Percentiles rank a stretch among this genome's conserved stretches.
phyloP scores from a whole-genome alignment of 2,113 vertebrate genomes.

The Fregata magnificens region DNA sequence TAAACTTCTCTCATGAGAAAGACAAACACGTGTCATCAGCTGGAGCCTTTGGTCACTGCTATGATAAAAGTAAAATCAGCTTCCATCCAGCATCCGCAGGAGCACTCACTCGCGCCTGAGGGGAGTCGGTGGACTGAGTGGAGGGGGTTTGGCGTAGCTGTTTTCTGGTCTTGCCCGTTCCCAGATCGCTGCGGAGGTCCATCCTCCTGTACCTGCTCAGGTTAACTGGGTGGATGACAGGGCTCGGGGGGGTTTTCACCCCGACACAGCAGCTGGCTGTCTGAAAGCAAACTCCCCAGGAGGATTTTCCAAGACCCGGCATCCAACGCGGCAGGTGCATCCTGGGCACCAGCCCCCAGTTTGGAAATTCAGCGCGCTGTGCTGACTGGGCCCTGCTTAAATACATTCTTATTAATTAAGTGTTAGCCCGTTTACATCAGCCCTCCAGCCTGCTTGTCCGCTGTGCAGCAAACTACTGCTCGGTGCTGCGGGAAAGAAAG shows the following conservation, averaged over 20 bases:
- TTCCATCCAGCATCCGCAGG: neutral
- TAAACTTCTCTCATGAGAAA: neutral
- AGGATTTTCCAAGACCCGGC: neutral
- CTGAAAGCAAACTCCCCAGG: neutral
- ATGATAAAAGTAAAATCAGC: neutral
- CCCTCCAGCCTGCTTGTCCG: neutral
- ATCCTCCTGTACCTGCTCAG: neutral
- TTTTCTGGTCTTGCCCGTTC: neutral
- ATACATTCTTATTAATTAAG: neutral
- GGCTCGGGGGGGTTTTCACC: neutral
- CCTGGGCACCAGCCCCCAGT: neutral
- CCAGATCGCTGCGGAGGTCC: neutral
- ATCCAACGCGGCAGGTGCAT: neutral
- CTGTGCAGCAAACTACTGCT: neutral
- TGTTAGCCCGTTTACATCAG: neutral
- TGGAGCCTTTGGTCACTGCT: neutral
- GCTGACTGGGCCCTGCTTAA: neutral
- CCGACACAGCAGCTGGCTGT: neutral
- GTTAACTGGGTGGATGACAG: neutral
- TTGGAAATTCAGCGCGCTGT: neutral
- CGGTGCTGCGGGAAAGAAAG: neutral
- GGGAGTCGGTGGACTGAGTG: neutral
- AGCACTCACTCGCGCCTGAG: rapidly evolving
- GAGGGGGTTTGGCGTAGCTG: neutral
- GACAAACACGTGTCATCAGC: neutral